phyloP scores from a whole-genome alignment of 2,797 vertebrate species.

The Danio choprae region DNA sequence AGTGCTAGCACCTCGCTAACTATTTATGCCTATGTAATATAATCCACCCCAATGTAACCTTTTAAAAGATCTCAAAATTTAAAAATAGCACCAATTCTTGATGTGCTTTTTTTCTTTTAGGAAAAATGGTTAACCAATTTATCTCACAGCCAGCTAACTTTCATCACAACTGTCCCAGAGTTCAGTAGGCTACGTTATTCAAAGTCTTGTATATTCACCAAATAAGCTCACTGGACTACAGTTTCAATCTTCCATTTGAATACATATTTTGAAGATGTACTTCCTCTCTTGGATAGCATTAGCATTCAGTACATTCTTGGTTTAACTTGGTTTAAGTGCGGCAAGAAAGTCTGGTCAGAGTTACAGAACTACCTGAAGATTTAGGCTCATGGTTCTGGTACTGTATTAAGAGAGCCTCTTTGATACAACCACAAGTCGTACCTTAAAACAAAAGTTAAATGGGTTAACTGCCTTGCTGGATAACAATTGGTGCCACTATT shows the following conservation, averaged over 20 bases:
- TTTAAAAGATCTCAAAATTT: slow-evolving; percentile 33
- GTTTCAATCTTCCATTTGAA: slow-evolving; percentile 74
- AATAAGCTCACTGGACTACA: slow-evolving; percentile 79
- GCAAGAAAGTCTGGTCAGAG: slow-evolving; percentile 63
- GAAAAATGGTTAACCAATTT: not conserved
- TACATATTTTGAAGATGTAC: slow-evolving; percentile 60
- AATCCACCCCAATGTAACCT: slow-evolving; percentile 37
- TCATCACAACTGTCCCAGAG: not conserved
- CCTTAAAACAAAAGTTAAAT: not conserved
- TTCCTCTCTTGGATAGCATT: slow-evolving; percentile 72
- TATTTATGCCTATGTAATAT: slow-evolving; percentile 47
- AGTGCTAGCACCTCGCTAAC: slow-evolving; percentile 33
- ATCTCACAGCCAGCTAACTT: slow-evolving; percentile 1
- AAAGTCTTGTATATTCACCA: slow-evolving; percentile 72
- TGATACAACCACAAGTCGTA: not conserved
- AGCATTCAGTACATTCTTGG: slow-evolving; percentile 67
- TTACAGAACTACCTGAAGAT: slow-evolving; percentile 14
- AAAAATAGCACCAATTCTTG: slow-evolving; percentile 57
- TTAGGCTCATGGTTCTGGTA: slow-evolving; percentile 26
- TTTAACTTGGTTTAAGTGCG: slow-evolving; percentile 72
- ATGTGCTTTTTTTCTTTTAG: slow-evolving; percentile 3
- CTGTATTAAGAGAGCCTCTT: slow-evolving; percentile 53
- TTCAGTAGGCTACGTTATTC: slow-evolving; percentile 14
- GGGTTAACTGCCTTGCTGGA: slow-evolving; percentile 72
- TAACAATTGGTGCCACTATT: slow-evolving; percentile 69